These are phyloP conservation scores for Chouioia cunea DNA, from an alignment of 2,888 invertebrate species.

Conservation along the genomic window DNA sequence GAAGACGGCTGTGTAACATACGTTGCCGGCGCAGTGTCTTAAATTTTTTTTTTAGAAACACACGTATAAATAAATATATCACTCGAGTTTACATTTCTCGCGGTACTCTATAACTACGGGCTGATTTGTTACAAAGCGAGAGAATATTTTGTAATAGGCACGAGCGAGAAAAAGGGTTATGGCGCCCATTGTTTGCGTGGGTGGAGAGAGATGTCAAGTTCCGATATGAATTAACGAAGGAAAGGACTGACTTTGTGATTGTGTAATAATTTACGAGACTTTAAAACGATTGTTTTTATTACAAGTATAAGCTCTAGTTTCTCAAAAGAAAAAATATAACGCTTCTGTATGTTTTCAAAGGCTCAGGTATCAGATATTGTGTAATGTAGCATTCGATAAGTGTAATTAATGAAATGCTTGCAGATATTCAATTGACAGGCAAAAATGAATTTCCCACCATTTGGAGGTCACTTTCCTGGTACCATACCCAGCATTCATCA, in stretches of 20 bases:
- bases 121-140: constrained; percentile 12
- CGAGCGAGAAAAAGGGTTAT: constrained; percentile 11
- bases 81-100: neutral
- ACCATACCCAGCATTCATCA: constrained; percentile 86
- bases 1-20: constrained; percentile 6
- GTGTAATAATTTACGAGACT: neutral
- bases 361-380: neutral
- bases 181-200: constrained; percentile 3
- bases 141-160: neutral
- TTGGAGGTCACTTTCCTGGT: constrained; percentile 83
- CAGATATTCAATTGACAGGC: constrained; percentile 64
- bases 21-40: neutral
- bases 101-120: neutral
- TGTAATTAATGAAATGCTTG: constrained; percentile 32
- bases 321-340: neutral
- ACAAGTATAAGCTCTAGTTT: too few relatives aligned
- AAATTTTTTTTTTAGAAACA: neutral
- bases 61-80: neutral
- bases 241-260: too few relatives aligned
- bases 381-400: neutral
- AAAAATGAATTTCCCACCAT: constrained; percentile 88
- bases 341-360: neutral
- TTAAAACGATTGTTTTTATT: neutral
- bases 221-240: too few relatives aligned
- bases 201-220: too few relatives aligned